Evolutionary conservation across 2,888 invertebrate species (phyloP).

Genomic region (Podotricha telesiphe): DNA sequence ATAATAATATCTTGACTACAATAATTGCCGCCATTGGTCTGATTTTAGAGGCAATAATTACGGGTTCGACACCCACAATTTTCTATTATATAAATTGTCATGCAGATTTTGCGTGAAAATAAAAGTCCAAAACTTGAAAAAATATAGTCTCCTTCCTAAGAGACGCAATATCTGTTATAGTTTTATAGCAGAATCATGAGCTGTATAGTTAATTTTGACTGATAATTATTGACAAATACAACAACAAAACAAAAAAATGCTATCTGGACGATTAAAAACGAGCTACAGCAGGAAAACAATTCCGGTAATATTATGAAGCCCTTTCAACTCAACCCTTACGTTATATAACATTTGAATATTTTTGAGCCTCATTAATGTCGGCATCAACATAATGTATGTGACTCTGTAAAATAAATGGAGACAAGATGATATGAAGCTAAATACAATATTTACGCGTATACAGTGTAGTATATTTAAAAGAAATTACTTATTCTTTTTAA

Average conservation of each 20-base stretch:
- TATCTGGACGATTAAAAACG: background rate
- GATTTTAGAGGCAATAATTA: too few relatives aligned
- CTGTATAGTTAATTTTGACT: too few relatives aligned
- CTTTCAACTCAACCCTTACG: background rate
- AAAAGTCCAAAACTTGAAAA: too few relatives aligned
- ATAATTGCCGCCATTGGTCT: too few relatives aligned
- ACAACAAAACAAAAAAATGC: background rate
- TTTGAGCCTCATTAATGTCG: conserved; percentile 1
- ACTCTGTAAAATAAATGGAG: background rate
- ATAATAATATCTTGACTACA: too few relatives aligned
- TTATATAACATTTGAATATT: background rate
- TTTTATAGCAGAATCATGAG: too few relatives aligned
- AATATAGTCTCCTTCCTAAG: too few relatives aligned
- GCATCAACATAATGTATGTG: conserved; percentile 6
- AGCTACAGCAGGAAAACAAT: background rate
- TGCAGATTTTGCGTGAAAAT: too few relatives aligned
- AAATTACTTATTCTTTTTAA: background rate
- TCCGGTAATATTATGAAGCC: background rate
- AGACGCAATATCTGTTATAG: too few relatives aligned
- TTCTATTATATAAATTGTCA: too few relatives aligned
- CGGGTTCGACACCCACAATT: too few relatives aligned
- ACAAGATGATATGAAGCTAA: background rate
- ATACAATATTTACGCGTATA: background rate
- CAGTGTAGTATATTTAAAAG: background rate
- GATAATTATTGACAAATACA: too few relatives aligned